Evolutionary conservation across 2,797 vertebrate species (phyloP).

Genomic region (Botia kubotai): DNA sequence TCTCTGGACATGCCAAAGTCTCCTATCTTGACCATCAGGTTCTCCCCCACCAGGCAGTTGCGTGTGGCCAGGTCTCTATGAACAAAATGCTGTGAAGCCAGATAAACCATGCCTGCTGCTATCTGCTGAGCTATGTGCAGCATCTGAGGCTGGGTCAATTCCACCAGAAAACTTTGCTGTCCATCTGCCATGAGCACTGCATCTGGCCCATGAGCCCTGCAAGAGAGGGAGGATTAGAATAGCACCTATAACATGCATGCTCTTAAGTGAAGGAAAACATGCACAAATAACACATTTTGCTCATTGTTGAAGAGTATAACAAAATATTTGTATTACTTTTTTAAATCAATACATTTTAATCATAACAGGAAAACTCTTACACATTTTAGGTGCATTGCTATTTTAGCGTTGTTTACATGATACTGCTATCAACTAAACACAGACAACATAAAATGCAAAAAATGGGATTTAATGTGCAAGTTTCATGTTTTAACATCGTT

Average conservation of each 20-base stretch:
- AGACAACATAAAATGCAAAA: no score
- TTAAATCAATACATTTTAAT: no score
- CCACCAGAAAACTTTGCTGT: constrained; percentile 84
- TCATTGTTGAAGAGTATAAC: no score
- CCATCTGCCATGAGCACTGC: constrained; percentile 95
- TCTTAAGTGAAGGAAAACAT: no score
- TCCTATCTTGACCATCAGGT: constrained; percentile 96
- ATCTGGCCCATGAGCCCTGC: constrained; percentile 94
- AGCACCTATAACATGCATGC: background rate
- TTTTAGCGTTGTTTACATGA: no score
- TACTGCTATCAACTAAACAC: no score
- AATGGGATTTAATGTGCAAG: no score
- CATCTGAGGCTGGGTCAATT: constrained; percentile 98
- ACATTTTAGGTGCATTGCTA: no score
- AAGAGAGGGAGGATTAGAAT: constrained; percentile 6
- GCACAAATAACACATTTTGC: no score
- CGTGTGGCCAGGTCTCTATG: constrained; percentile 97
- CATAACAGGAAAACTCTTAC: no score
- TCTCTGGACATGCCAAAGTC: constrained; percentile 99
- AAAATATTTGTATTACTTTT: no score
- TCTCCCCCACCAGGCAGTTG: constrained; percentile 97
- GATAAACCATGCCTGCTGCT: constrained; percentile 97
- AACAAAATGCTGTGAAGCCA: constrained; percentile 98
- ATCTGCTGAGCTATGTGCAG: constrained; percentile 98
- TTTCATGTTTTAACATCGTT: no score